phyloP scores from a whole-genome alignment of 1,140 invertebrate genomes.

The Aphidius gifuensis region DNA sequence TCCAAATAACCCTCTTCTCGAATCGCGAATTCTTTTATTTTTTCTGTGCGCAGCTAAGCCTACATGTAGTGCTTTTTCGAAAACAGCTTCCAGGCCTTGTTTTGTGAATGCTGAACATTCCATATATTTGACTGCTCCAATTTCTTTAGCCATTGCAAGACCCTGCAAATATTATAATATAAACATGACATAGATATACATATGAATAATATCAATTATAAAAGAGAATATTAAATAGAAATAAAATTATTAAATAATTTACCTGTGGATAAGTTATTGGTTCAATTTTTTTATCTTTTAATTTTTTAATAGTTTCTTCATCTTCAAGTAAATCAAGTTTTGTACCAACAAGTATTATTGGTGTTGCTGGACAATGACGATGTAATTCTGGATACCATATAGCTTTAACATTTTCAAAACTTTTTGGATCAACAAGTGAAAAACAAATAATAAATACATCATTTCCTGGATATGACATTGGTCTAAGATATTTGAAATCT shows the following conservation, averaged over 20 bases:
- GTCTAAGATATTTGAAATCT: constrained; percentile 91
- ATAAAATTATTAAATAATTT: constrained; percentile 35
- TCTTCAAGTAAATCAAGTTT: constrained; percentile 96
- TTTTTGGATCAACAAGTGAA: constrained; percentile 96
- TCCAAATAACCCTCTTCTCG: too few species aligned
- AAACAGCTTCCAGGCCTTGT: constrained; percentile 99
- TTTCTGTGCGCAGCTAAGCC: too few species aligned
- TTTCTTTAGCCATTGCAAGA: constrained; percentile 97
- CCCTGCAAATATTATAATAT: too few species aligned
- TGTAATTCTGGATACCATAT: constrained; percentile 94
- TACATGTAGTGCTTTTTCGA: constrained; percentile 99
- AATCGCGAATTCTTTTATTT: too few species aligned
- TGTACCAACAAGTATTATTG: constrained; percentile 85
- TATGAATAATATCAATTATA: too few species aligned
- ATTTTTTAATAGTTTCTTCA: constrained; percentile 95
- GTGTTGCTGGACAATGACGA: constrained; percentile 86
- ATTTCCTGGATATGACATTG: constrained; percentile 95
- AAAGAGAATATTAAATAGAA: too few species aligned
- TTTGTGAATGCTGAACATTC: constrained; percentile 97
- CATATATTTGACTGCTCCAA: constrained; percentile 93
- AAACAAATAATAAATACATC: constrained; percentile 99
- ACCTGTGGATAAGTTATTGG: constrained; percentile 96
- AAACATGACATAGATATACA: too few species aligned
- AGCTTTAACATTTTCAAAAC: constrained; percentile 97
- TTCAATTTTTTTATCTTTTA: constrained; percentile 94